These are phyloP conservation scores for Gyrodactylus bullatarudis DNA, from an alignment of 1,140 invertebrate genomes.

Conservation along the genomic window DNA sequence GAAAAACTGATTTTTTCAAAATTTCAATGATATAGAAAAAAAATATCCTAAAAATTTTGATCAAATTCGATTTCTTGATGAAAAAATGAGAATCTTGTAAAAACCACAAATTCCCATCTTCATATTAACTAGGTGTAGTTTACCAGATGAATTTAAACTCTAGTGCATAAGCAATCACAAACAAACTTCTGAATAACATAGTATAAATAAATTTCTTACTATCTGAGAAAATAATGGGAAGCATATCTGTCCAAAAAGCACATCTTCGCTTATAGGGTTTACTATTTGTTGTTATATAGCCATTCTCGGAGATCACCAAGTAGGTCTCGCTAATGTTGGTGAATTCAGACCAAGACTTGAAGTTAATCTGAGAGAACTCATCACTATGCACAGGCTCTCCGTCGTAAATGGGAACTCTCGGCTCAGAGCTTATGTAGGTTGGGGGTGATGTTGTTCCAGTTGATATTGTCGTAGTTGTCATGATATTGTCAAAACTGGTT, in stretches of 20 bases:
- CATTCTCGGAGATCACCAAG: neutral
- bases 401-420: neutral
- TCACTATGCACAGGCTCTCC: neutral
- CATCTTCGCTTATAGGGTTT: neutral
- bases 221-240: neutral
- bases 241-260: neutral
- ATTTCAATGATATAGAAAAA: too few species aligned
- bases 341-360: neutral
- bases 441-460: neutral
- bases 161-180: neutral
- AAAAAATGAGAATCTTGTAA: neutral
- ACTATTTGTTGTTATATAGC: neutral
- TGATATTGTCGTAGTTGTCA: neutral
- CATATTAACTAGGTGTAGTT: too few species aligned
- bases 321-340: neutral
- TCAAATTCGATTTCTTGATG: too few species aligned
- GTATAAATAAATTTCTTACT: neutral
- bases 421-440: neutral
- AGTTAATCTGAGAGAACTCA: neutral
- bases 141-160: too few species aligned
- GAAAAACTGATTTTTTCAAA: too few species aligned
- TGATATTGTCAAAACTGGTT: too few species aligned
- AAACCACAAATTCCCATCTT: neutral
- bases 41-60: too few species aligned
- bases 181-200: neutral